Percentiles rank a stretch among this genome's conserved stretches.
phyloP scores from a whole-genome alignment of 2,113 vertebrate genomes.

The Dinomys branickii region DNA sequence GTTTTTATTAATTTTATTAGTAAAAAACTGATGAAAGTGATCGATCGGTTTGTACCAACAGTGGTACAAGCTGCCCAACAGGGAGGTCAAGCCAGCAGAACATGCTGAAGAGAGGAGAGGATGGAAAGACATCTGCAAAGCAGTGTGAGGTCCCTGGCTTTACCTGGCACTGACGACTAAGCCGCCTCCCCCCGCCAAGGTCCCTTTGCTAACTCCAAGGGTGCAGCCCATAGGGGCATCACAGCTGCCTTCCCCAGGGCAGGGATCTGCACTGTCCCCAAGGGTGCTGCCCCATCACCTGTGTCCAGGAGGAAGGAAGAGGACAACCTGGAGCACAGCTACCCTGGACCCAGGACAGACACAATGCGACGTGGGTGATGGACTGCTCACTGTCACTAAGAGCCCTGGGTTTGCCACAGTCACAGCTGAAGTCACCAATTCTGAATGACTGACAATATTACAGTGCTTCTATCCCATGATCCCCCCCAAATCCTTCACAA shows the following conservation, averaged over 20 bases:
- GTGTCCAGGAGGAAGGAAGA: neutral
- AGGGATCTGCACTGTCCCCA: neutral
- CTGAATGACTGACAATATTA: neutral
- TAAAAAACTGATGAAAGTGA: neutral
- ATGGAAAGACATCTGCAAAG: neutral
- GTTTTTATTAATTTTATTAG: neutral
- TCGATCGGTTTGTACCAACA: neutral
- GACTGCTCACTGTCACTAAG: neutral
- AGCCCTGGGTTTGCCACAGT: neutral
- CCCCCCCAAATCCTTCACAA: neutral
- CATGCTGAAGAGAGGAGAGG: neutral
- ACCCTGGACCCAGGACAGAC: neutral
- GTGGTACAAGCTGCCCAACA: neutral
- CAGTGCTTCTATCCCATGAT: neutral
- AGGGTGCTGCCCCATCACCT: neutral
- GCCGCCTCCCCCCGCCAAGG: neutral
- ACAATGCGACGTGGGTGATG: fast-evolving
- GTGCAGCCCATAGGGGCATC: neutral
- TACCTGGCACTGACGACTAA: neutral
- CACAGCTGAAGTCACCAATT: neutral
- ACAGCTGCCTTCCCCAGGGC: neutral
- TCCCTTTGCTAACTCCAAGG: neutral
- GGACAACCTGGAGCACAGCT: neutral
- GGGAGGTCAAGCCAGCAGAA: neutral
- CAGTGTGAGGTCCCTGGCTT: neutral